These are phyloP conservation scores for Brachyalestes nurse DNA, from an alignment of 2,797 vertebrate species.

Conservation along the genomic window DNA sequence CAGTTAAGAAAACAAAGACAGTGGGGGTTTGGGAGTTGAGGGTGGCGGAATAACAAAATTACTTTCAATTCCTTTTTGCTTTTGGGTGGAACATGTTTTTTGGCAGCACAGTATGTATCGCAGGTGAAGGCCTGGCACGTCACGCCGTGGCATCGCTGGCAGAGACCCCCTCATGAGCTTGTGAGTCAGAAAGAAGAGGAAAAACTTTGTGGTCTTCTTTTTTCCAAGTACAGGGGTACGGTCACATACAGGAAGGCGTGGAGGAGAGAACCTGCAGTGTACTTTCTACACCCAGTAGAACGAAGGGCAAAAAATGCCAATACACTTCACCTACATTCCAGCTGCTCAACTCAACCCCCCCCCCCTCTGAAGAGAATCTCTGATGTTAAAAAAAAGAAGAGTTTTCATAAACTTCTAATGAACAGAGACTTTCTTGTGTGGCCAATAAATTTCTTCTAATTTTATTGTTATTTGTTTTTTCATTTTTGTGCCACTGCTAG, in stretches of 20 bases:
- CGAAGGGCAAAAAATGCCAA: background rate
- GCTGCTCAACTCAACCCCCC: too few species aligned
- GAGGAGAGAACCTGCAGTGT: background rate
- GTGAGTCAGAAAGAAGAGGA: background rate
- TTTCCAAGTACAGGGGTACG: background rate
- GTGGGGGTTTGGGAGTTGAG: background rate
- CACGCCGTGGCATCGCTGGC: background rate
- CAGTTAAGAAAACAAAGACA: background rate
- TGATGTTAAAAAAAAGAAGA: too few species aligned
- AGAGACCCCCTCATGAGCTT: background rate
- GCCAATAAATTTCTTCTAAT: too few species aligned
- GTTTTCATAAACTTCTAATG: too few species aligned
- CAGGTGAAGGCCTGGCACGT: background rate
- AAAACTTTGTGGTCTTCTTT: background rate
- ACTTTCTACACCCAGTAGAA: background rate
- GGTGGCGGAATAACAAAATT: background rate
- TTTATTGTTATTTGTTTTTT: too few species aligned
- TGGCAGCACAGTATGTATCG: background rate
- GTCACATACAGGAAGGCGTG: background rate
- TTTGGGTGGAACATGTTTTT: background rate
- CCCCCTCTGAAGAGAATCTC: too few species aligned
- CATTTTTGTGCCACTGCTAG: too few species aligned
- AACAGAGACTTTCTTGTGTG: too few species aligned
- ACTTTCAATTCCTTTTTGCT: background rate
- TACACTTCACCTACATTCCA: background rate